Evolutionary conservation across 2,797 vertebrate species (phyloP).

Genomic region (Xiphophorus birchmanni): DNA sequence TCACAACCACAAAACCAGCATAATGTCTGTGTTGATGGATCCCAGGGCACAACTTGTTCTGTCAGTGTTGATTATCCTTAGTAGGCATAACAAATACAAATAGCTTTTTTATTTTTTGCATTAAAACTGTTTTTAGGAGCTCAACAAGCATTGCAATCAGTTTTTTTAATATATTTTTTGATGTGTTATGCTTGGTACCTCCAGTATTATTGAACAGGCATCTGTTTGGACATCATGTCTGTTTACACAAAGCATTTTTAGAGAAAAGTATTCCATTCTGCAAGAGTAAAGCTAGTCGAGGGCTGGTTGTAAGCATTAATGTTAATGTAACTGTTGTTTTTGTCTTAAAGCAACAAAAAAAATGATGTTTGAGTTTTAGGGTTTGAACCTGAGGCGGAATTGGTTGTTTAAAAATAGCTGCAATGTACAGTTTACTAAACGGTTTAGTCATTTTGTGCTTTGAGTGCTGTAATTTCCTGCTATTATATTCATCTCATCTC

Average conservation of each 20-base stretch:
- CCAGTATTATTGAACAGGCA: not conserved
- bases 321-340: not conserved
- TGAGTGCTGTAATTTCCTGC: not conserved
- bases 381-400: not conserved
- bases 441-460: not conserved
- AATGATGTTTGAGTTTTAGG: not conserved
- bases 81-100: not conserved
- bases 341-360: not conserved
- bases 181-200: not conserved
- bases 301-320: not conserved
- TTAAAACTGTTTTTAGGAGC: not conserved
- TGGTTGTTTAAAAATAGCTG: not conserved
- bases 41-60: not conserved
- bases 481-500: not conserved
- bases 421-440: not conserved
- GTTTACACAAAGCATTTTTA: not conserved
- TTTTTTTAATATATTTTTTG: not conserved
- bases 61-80: not conserved
- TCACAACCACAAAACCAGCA: not conserved
- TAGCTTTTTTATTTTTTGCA: not conserved
- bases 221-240: not conserved
- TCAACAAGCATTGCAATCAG: not conserved
- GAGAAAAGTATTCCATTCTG: not conserved
- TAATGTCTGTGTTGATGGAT: slow-evolving; percentile 2
- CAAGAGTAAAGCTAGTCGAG: not conserved